Percentiles rank a stretch among this genome's conserved stretches.
These are phyloP conservation scores for Asarcornis scutulata DNA, from an alignment of 2,113 vertebrate species.

Conservation along the genomic window DNA sequence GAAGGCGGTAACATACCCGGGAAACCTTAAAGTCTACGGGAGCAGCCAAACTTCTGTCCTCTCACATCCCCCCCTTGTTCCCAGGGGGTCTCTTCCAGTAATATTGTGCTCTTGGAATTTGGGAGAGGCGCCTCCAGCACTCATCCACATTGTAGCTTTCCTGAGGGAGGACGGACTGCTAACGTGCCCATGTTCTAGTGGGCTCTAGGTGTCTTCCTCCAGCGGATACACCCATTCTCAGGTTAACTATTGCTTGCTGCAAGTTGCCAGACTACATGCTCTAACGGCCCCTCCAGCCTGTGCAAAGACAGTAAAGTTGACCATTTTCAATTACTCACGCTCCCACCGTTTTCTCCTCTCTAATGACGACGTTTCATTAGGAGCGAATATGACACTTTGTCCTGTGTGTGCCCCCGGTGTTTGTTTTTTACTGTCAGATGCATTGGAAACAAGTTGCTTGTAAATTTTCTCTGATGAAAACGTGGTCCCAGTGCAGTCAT, in stretches of 20 bases:
- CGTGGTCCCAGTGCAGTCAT: not conserved
- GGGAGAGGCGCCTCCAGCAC: not conserved
- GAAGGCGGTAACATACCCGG: not conserved
- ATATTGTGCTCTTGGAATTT: accelerated
- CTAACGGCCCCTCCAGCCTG: not conserved
- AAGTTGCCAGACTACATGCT: not conserved
- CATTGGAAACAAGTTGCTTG: not conserved
- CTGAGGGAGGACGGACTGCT: not conserved
- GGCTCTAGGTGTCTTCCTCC: not conserved
- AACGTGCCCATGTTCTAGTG: not conserved
- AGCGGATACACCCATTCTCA: not conserved
- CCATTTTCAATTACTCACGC: not conserved
- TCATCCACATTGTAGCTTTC: not conserved
- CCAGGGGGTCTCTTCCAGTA: not conserved
- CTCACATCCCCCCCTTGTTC: not conserved
- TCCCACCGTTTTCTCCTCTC: not conserved
- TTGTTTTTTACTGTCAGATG: not conserved
- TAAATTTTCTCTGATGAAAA: constrained; percentile 13
- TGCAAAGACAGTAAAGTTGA: not conserved
- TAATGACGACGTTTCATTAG: not conserved
- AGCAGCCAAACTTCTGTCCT: not conserved
- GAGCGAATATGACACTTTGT: not conserved
- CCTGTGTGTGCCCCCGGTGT: not conserved
- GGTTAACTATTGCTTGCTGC: not conserved
- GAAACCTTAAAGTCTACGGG: not conserved